Evolutionary conservation across 1,140 invertebrate species (phyloP), one percentile per base, ranked within the genome.

Genomic region (Eumaeus atala): DNA sequence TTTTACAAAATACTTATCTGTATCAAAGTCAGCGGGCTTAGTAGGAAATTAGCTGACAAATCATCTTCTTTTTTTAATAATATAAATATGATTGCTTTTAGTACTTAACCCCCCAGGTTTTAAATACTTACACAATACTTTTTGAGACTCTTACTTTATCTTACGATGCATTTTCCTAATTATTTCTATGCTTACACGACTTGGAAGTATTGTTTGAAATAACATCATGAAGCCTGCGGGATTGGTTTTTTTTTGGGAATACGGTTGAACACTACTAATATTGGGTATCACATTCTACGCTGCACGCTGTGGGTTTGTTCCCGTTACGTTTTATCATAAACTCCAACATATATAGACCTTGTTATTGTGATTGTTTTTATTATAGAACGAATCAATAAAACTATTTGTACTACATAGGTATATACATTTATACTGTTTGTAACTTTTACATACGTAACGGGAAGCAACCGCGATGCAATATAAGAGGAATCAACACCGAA

Each of bases 11-110:
- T 83, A 86, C 77, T 76, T 77, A 72, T 77, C 80, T 80, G 79
- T 86, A 86, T 86, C 81, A 84, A 86, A 86, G 82, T 79, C 80
- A 83, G 78, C 83, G 72, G 76, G 74, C 65, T 70, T 66, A 76
- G 76, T 72, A 76, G 76, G 74, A 79, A 73, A 78, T 72, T 69
- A 71, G 77, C 82, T 73, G 82, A 85, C 78, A 64, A 66, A 74
- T 64, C 73, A 70, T 75, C 72, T 56, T n/a, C 66, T 67, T 66
- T 67, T 66, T 66, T 70, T 63, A 59, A 71, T 67, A 68, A 78
- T 79, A 81, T 84, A 86, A 84, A 86, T 86, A 86, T 77, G 72
- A 84, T 86, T 82, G 82, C 78, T 86, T 86, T 74, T 85, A 77
- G 74, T 74, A 79, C 68, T 61, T 77, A 74, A 72, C 67, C 64